Base-by-base conservation (phyloP, 2,113 vertebrate genomes). In the Cromileptes altivelis region DNA sequence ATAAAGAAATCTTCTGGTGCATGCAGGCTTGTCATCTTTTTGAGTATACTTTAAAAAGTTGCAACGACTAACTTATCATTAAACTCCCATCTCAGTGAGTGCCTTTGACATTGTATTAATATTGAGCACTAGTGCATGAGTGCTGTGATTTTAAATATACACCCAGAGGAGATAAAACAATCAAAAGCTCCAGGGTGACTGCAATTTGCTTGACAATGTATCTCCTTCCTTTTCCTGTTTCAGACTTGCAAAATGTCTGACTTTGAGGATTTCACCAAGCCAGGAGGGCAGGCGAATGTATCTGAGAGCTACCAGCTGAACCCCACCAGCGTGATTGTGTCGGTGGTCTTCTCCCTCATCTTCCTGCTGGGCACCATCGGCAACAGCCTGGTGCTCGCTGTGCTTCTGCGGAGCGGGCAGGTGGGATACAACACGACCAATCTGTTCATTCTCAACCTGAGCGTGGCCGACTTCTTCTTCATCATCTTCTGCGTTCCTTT, bases 401-500 rank as follows among this genome's bases (percentile, higher is more conserved):
- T 97, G 82, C 95, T 97, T 15, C 93, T 97, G 68, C 88, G 93
- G 58, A 97, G 96, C 0, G 93, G 96, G 0, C 97, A 97, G 77
- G 93, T 96, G 47, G 95, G 95, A 2, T 96, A 97, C 91, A 97
- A 95, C 92, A 97, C 96, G 9, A 97, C 97, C 92, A 97, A 96
- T 65, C 94, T 97, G 68, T 97, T 97, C 95, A 97, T 97, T 53
- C 96, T 97, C 87, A 97, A 97, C 92, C 95, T 97, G 88, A 96
- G 96, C 70, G 93, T 97, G 82, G 97, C 97, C 0, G 96, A 97
- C 91, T 97, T 97, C 94, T 97, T 96, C 94, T 97, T 97, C 93
- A 97, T 97, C 89, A 95, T 97, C 88, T 97, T 97, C 95, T 97
- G 97, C 45, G 95, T 97, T 58, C 97, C 97, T 61, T 97, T 97